These are phyloP conservation scores for Capromys pilorides DNA, from an alignment of 2,797 vertebrate genomes.

Conservation along the genomic window DNA sequence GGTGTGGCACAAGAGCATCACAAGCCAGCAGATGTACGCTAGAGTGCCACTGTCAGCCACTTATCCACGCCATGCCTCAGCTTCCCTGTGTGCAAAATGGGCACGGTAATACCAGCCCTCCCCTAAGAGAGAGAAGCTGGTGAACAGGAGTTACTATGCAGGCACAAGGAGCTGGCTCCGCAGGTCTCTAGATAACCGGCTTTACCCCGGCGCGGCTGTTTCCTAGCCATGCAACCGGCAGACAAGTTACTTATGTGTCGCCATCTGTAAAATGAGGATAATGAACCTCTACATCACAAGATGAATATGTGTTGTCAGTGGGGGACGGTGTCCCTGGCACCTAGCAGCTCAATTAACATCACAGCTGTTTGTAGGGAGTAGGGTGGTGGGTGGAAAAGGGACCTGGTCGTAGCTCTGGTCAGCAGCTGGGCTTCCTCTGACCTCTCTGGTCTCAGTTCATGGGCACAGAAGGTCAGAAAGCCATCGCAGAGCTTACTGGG, in stretches of 20 bases:
- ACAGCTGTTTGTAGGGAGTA: not conserved
- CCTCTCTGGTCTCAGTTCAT: not conserved
- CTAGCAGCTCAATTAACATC: not conserved
- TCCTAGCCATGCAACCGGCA: not conserved
- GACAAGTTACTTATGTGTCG: not conserved
- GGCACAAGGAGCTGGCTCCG: not conserved
- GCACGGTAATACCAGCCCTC: not conserved
- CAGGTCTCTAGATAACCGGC: not conserved
- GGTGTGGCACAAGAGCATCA: not conserved
- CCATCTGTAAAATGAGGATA: slow-evolving; percentile 46
- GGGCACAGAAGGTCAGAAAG: not conserved
- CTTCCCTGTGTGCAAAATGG: not conserved
- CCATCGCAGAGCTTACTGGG: not conserved
- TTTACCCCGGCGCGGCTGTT: not conserved
- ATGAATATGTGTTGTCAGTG: not conserved
- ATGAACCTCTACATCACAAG: slow-evolving; percentile 13
- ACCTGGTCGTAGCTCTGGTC: not conserved
- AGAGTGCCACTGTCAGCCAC: not conserved
- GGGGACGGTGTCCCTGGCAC: not conserved
- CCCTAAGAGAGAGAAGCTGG: not conserved
- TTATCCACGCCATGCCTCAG: not conserved
- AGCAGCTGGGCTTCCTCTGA: accelerated
- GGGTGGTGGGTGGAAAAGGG: not conserved
- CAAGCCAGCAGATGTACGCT: not conserved
- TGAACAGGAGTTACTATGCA: not conserved